Base-by-base conservation (phyloP, 1,140 invertebrate species). In the Bombus fervidus region DNA sequence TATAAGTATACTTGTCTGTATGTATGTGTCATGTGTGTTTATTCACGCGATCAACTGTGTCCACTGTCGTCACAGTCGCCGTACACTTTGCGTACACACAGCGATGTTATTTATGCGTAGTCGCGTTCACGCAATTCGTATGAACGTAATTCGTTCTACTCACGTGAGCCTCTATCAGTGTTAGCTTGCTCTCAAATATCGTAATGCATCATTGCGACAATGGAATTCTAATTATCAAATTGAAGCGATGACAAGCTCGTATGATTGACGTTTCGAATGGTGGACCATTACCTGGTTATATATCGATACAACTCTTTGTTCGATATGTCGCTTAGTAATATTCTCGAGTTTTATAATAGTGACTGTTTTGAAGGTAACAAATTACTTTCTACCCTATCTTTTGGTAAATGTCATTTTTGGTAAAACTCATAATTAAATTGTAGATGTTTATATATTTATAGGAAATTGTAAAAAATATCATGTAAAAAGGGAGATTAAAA, bases 81-180 rank as follows among this genome's bases (percentile, higher is more conserved):
- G n/a, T 57, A 64, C 57, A 80, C 66, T 71, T 73, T 39, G 71
- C 83, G 69, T 81, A 85, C 83, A 85, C 77, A 85, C 69, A 68
- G 15, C 69, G 15, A 66, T 12, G 69, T 85, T 72, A 74, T 81
- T 85, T 85, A 81, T 81, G 83, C 69, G 57, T 81, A 43, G 68
- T 57, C 77, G 69, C 77, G 43, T 85, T 69, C 72, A 43, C 82
- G 64, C 77, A 87, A 77, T 81, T 76, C 34, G 62, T 74, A 47
- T 34, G 31, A 78, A 59, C 57, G 85, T 47, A 34, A 83, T 81
- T 71, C 43, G 41, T 86, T 83, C 22, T 31, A 37, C 66, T 74
- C 28, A 66, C 59, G 81, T 31, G 64, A 43, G 39, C 10, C 34
- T 18, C 41, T 41, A 25, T 31, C 28, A 9, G 10, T 6, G 59